Percentiles rank a stretch among this genome's conserved stretches.
These are phyloP conservation scores for Brenthis hecate DNA, from an alignment of 2,888 invertebrate genomes.

Conservation along the genomic window DNA sequence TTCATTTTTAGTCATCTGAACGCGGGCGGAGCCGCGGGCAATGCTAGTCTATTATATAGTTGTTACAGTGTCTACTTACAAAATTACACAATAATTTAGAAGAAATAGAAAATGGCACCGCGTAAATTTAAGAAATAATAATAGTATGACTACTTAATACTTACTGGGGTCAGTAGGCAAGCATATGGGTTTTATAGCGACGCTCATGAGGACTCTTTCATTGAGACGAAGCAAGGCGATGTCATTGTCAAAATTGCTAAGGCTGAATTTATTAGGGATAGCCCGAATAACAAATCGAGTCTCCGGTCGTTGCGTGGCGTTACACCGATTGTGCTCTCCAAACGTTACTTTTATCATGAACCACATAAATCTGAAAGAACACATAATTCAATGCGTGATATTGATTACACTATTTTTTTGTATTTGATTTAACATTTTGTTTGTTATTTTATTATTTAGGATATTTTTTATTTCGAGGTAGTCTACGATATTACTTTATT, in stretches of 20 bases:
- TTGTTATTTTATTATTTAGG: too few species aligned
- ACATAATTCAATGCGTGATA: background rate
- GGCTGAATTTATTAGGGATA: constrained; percentile 90
- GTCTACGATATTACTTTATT: too few species aligned
- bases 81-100: too few species aligned
- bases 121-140: background rate
- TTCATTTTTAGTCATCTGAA: too few species aligned
- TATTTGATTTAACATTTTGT: background rate
- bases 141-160: constrained; percentile 60
- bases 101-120: too few species aligned
- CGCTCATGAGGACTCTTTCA: constrained; percentile 89
- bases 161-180: constrained; percentile 84
- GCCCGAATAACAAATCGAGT: constrained; percentile 90
- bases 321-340: constrained; percentile 93
- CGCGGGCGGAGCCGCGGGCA: too few species aligned
- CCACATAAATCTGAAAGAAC: constrained; percentile 90
- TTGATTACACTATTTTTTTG: background rate
- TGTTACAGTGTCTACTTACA: too few species aligned
- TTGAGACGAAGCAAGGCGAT: constrained; percentile 91
- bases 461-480: too few species aligned
- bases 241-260: constrained; percentile 93
- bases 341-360: constrained; percentile 95
- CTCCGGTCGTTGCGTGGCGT: constrained; percentile 87
- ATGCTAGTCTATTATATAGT: too few species aligned
- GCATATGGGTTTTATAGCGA: constrained; percentile 91